Evolutionary conservation across 2,797 vertebrate species (phyloP), one percentile per base, ranked within the genome.

Genomic region (Cynodonichthys magdalenae): DNA sequence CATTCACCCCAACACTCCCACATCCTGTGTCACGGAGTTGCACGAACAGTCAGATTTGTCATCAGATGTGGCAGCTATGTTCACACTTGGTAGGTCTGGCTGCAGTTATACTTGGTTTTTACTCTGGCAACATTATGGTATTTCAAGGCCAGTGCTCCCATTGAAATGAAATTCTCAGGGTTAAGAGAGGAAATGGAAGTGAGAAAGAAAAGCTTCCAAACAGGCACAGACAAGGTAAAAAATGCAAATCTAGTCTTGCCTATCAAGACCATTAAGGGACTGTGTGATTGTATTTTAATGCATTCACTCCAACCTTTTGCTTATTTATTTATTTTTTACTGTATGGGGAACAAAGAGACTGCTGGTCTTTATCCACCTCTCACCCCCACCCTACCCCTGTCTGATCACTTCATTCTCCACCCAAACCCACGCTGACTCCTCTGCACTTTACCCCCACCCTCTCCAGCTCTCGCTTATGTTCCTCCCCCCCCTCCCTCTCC

Each of bases 1-100:
- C 90, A 86, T 92, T 90, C 83, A 83, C 85, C 81, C 89, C 85
- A 92, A 87, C 86, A 89, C 80, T 90, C 90, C 87, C 83, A 88
- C 90, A 87, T 87, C 86, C 88, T 90, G 91, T 93, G 91, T 86
- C 81, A 87, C 71, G 82, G 88, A 87, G 88, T 84, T 85, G 87
- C 80, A 80, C 67, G 87, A 92, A 91, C 85, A 75, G 85, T 86
- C 87, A 88, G 80, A 93, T 92, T 89, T 89, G 90, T 93, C 92
- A 92, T 90, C 81, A 87, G 88, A 92, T 82, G 85, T 91, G 90
- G 88, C 91, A 91, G 89, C 81, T 87, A 80, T 87, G 85, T 91
- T 87, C 89, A 89, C 89, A 90, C 89, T 84, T 72, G 78, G 80
- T 68, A 78, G 82, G 69, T 86, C 75, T 59, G 72, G 66, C 71